A percentile compares a stretch with the other conserved stretches of the same genome.
phyloP scores from a whole-genome alignment of 2,888 invertebrate genomes.

The Apamea anceps region DNA sequence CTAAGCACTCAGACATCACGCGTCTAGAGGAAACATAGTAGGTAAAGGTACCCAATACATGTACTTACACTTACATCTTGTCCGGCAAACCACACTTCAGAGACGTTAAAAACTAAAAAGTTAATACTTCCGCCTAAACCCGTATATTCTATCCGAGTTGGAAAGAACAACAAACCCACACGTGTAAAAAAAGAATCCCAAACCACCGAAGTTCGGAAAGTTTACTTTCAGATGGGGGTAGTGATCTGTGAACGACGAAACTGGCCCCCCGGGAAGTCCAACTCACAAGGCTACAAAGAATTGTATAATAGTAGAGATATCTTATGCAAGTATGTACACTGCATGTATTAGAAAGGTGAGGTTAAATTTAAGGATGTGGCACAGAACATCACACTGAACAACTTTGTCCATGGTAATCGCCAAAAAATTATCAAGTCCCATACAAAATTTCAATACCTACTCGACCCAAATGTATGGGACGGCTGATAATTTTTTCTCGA shows the following conservation, averaged over 20 bases:
- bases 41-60: not conserved
- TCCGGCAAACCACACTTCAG: not conserved
- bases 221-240: slow-evolving; percentile 65
- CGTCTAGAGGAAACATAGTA: not conserved
- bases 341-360: not conserved
- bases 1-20: not conserved
- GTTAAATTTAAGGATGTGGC: not conserved
- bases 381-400: not conserved
- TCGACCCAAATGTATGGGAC: too few relatives aligned
- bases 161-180: slow-evolving; percentile 65
- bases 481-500: too few relatives aligned
- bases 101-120: slow-evolving; percentile 47
- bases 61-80: not conserved
- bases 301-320: slow-evolving; percentile 7
- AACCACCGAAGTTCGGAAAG: slow-evolving; percentile 62
- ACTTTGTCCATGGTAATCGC: too few relatives aligned
- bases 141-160: slow-evolving; percentile 66
- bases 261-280: slow-evolving; percentile 63
- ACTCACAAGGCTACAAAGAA: slow-evolving; percentile 22
- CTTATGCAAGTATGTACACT: not conserved
- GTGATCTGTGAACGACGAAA: slow-evolving; percentile 70
- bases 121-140: slow-evolving; percentile 56
- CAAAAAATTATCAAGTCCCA: too few relatives aligned
- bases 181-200: slow-evolving; percentile 58
- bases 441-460: too few relatives aligned